A percentile compares a stretch with the other conserved stretches of the same genome.
phyloP scores from a whole-genome alignment of 2,888 invertebrate genomes.

The Nomada hirtipes region DNA sequence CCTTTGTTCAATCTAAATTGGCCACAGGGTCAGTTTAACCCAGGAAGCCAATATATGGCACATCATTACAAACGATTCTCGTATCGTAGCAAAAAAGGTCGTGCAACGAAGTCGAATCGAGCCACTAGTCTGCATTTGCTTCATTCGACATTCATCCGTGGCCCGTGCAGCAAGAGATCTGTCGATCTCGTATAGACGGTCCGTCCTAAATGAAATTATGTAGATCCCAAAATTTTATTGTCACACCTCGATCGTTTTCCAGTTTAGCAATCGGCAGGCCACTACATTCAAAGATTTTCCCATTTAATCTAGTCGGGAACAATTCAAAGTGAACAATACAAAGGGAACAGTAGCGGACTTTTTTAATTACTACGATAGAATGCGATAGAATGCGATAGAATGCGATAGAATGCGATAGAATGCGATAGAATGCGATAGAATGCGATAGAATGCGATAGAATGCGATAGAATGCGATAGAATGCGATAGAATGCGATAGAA shows the following conservation, averaged over 20 bases:
- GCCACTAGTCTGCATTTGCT: background rate
- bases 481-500: no score
- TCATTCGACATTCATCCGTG: conserved; percentile 30
- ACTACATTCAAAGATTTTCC: background rate
- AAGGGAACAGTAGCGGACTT: background rate
- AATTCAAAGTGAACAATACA: no score
- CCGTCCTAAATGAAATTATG: conserved; percentile 2
- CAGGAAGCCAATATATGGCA: conserved; percentile 56
- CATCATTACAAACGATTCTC: conserved; percentile 41
- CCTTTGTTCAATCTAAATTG: conserved; percentile 53
- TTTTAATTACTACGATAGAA: no score
- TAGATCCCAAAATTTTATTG: conserved; percentile 32
- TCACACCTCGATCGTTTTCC: conserved; percentile 16
- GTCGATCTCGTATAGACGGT: conserved; percentile 16
- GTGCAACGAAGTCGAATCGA: conserved; percentile 23
- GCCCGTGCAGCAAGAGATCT: conserved; percentile 33
- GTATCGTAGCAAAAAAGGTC: conserved; percentile 24
- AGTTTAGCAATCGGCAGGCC: background rate
- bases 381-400: no score
- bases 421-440: no score
- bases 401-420: no score
- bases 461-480: no score
- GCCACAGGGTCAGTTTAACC: conserved; percentile 50
- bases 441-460: no score
- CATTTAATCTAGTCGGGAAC: background rate